Percentiles rank a stretch among this genome's conserved stretches.
Evolutionary conservation across 2,797 vertebrate genomes (phyloP).

Genomic region (Xenops minutus): DNA sequence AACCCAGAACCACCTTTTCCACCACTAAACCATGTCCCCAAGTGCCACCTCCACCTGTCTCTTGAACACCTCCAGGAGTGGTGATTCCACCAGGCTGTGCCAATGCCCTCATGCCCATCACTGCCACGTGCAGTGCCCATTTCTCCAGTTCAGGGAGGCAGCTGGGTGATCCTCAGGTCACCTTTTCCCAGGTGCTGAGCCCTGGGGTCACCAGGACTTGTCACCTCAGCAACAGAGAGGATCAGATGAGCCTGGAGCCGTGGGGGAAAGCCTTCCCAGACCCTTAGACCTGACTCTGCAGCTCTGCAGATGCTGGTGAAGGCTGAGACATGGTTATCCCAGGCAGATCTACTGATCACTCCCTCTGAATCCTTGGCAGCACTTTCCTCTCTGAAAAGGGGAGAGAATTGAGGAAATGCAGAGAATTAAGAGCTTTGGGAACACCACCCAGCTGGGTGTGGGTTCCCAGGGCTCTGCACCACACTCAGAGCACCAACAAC

Average conservation of each 20-base stretch:
- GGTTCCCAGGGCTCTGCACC: not conserved
- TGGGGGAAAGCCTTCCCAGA: not conserved
- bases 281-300: not conserved
- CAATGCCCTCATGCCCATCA: not conserved
- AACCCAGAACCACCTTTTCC: not conserved
- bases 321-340: not conserved
- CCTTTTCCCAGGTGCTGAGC: not conserved
- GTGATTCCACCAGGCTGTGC: not conserved
- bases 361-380: not conserved
- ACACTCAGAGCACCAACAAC: not conserved
- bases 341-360: not conserved
- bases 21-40: not conserved
- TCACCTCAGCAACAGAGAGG: not conserved
- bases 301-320: not conserved
- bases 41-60: not conserved
- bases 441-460: not conserved
- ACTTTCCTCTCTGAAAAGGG: not conserved
- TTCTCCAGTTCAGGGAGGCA: not conserved
- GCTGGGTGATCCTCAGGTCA: not conserved
- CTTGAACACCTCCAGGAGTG: not conserved
- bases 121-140: accelerated
- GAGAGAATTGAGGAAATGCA: not conserved
- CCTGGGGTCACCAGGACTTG: not conserved
- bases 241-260: not conserved
- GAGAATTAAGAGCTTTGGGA: not conserved